Conservation (phyloP, 2,113 vertebrate species). For the Percina caprodes region DNA sequence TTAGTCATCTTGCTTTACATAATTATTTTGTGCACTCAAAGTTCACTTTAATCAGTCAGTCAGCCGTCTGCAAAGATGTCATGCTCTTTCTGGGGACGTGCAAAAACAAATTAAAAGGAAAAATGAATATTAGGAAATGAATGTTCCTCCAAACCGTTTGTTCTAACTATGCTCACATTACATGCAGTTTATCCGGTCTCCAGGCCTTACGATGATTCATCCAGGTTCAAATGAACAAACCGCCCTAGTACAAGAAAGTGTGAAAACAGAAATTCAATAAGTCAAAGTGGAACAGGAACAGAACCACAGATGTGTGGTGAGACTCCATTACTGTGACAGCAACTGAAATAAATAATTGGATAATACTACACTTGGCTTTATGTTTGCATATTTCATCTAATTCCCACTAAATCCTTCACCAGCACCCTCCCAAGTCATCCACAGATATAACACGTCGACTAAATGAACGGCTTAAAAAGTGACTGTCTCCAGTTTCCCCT, state of each 20-base stretch:
- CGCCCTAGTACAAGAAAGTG: background rate
- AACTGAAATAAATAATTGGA: slow-evolving; percentile 57
- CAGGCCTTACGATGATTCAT: slow-evolving; percentile 5
- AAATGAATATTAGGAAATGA: background rate
- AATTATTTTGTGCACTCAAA: slow-evolving; percentile 16
- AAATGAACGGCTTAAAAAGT: slow-evolving; percentile 46
- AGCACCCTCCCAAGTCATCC: slow-evolving; percentile 29
- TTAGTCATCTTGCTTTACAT: slow-evolving; percentile 24
- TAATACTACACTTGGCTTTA: slow-evolving; percentile 55
- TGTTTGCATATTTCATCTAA: slow-evolving; percentile 31
- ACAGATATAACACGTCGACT: slow-evolving; percentile 28
- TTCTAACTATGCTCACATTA: slow-evolving; percentile 3
- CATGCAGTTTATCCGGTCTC: slow-evolving; percentile 8
- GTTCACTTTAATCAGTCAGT: slow-evolving; percentile 42
- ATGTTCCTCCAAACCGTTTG: background rate
- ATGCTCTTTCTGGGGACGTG: background rate
- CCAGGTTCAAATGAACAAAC: slow-evolving; percentile 24
- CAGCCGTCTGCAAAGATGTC: slow-evolving; percentile 13
- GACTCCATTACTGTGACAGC: slow-evolving; percentile 2
- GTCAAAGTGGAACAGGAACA: slow-evolving; percentile 29
- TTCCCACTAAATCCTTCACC: slow-evolving; percentile 15
- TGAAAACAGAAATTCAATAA: slow-evolving; percentile 28
- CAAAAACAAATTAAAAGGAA: background rate
- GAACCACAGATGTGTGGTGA: slow-evolving; percentile 32
- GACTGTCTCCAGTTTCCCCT: slow-evolving; percentile 28